Conservation (phyloP, 2,888 invertebrate species). For the Tanaodytes sp. region DNA sequence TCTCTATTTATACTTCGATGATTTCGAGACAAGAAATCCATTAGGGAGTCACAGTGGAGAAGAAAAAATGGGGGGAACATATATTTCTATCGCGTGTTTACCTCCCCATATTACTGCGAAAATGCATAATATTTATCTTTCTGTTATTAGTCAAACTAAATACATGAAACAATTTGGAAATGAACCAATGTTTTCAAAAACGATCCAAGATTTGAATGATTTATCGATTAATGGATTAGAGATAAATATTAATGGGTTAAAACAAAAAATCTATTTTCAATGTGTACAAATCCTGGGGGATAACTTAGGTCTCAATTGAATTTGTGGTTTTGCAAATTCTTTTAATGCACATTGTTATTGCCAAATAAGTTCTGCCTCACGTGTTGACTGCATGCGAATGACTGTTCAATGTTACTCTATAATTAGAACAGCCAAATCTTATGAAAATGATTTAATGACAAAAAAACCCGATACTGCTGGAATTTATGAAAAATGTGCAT, state of each 20-base stretch:
- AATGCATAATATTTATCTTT: slow-evolving; percentile 19
- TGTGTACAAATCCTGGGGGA: slow-evolving; percentile 5
- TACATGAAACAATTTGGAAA: slow-evolving; percentile 16
- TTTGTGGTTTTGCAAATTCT: slow-evolving; percentile 13
- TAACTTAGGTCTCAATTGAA: slow-evolving; percentile 5
- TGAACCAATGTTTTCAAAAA: slow-evolving; percentile 5
- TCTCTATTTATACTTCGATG: slow-evolving; percentile 2
- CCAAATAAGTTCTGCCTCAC: slow-evolving; percentile 1
- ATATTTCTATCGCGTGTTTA: not conserved
- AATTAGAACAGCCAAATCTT: slow-evolving; percentile 5
- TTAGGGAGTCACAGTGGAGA: slow-evolving; percentile 15
- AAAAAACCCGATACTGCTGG: too few relatives aligned
- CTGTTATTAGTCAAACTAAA: not conserved
- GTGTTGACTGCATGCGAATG: not conserved
- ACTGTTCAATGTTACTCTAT: not conserved
- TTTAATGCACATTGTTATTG: slow-evolving; percentile 13
- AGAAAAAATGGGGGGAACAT: slow-evolving; percentile 10
- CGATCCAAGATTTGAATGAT: slow-evolving; percentile 9
- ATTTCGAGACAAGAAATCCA: slow-evolving; percentile 5
- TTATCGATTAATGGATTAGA: slow-evolving; percentile 5
- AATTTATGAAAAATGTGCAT: slow-evolving; percentile 8
- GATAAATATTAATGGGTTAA: not conserved
- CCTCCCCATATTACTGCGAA: slow-evolving; percentile 3
- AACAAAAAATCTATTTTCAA: slow-evolving; percentile 9
- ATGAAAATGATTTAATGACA: slow-evolving; percentile 7